Percentiles rank a stretch among this genome's conserved stretches.
Evolutionary conservation across 1,140 invertebrate species (phyloP).

Genomic region (Zaprionus davidi): DNA sequence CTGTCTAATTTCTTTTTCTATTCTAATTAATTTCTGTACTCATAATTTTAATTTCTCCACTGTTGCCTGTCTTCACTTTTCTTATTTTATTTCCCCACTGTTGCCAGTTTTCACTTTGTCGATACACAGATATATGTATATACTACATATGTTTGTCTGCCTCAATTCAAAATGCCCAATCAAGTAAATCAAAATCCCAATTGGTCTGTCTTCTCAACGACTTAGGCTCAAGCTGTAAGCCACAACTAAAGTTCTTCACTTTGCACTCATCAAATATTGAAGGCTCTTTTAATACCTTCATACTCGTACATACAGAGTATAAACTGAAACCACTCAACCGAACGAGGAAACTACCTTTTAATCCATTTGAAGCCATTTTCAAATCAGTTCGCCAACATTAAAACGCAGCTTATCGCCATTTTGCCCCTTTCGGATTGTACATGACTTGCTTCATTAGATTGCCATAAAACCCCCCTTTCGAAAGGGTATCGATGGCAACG

Average conservation of each 20-base stretch:
- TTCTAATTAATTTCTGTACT: too few species aligned
- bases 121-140: too few species aligned
- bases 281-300: not conserved
- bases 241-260: not conserved
- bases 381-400: slow-evolving; percentile 8
- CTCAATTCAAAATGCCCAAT: not conserved
- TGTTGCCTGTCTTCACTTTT: too few species aligned
- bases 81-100: too few species aligned
- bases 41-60: too few species aligned
- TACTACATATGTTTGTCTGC: too few species aligned
- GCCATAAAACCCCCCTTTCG: slow-evolving; percentile 24
- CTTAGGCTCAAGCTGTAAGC: not conserved
- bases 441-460: slow-evolving; percentile 22
- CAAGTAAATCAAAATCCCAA: not conserved
- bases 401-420: slow-evolving; percentile 2
- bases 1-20: too few species aligned
- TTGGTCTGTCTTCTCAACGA: not conserved
- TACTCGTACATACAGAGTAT: not conserved
- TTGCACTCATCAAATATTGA: slow-evolving; percentile 2
- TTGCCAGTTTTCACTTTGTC: too few species aligned
- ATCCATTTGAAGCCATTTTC: slow-evolving; percentile 6
- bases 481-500: slow-evolving; percentile 41
- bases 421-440: not conserved
- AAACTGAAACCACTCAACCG: not conserved
- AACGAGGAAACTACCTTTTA: not conserved